Base-by-base conservation (phyloP, 2,888 invertebrate genomes). In the Hofmannophila pseudospretella region DNA sequence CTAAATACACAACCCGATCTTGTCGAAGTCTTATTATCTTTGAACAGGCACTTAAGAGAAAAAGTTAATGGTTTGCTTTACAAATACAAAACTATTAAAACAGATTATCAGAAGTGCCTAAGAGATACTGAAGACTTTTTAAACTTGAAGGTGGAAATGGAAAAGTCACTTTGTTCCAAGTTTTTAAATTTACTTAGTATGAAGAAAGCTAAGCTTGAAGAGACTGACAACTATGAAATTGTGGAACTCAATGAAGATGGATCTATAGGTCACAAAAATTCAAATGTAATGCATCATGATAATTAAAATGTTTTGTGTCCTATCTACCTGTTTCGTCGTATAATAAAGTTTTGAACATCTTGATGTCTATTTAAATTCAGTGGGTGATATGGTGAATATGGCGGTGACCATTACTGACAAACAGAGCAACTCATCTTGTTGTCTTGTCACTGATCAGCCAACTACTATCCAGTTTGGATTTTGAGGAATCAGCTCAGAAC, bases 121-220 rank as follows among this genome's bases (percentile, higher is more conserved):
- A 62, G 57, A 49, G 80, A 80, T 30, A 79, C 74, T 2, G 66
- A 76, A 58, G 72, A 79, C 38, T 79, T 79, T 64, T 54, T 80
- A 23, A 63, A 62, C 30, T 54, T 80, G 22, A 80, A 79, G 66
- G 61, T 74, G 38, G 70, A 75, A 41, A 77, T 79, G 77, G 80
- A 80, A 49, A 71, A 62, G 49, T 58, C 67, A 12, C 55, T 80
- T 1, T 70, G 74, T 42, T 58, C 64, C 28, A 77, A 74, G 43
- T 79, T 75, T 55, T 47, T 76, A 34, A 62, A 59, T 27, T 49
- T 75, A 35, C 32, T 77, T 19, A 55, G 49, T 34, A 33, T 58
- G 5, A 68, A 71, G 42, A 68, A 23, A 23, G 23, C 23, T 2
- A 23, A 23, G n/a, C 8, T n/a, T n/a, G 23, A 8, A 2, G n/a